These are phyloP conservation scores for Microdon myrmicae DNA, from an alignment of 2,888 invertebrate genomes.

Conservation along the genomic window DNA sequence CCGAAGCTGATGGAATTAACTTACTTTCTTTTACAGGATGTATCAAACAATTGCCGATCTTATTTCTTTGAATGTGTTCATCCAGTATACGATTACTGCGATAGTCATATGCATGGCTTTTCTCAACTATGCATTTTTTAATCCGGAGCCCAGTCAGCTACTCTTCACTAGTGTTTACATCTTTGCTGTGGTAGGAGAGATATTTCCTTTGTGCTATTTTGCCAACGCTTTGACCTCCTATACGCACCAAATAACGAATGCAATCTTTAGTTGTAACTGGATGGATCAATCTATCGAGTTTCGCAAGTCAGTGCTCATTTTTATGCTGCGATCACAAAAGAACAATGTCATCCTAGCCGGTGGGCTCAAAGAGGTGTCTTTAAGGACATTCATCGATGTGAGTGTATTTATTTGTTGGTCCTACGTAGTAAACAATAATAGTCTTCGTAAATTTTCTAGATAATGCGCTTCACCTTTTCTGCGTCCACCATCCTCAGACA, in stretches of 20 bases:
- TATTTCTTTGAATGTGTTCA: slow-evolving; percentile 3
- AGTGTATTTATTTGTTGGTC: no score
- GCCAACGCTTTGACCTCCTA: slow-evolving; percentile 16
- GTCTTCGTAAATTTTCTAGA: no score
- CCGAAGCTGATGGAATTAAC: no score
- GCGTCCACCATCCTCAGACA: no score
- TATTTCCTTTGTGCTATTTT: slow-evolving; percentile 26
- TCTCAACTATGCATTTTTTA: slow-evolving; percentile 8
- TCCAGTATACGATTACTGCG: slow-evolving; percentile 17
- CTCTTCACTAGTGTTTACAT: slow-evolving; percentile 8
- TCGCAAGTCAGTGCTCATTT: slow-evolving; percentile 17
- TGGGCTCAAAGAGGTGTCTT: slow-evolving; percentile 7
- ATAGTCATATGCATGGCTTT: slow-evolving; percentile 14
- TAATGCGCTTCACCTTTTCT: no score
- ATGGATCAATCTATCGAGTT: slow-evolving; percentile 15
- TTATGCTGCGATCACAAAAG: slow-evolving; percentile 29
- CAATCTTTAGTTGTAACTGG: slow-evolving; percentile 27
- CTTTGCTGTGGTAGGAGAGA: neutral
- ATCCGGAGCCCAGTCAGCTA: slow-evolving; percentile 4
- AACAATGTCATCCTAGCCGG: slow-evolving; percentile 12
- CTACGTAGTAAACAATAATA: no score
- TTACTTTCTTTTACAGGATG: neutral
- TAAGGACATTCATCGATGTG: slow-evolving; percentile 24
- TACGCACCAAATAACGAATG: slow-evolving; percentile 6
- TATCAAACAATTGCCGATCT: slow-evolving; percentile 6